Evolutionary conservation across 1,140 invertebrate genomes (phyloP).

Genomic region (Aphis gossypii): DNA sequence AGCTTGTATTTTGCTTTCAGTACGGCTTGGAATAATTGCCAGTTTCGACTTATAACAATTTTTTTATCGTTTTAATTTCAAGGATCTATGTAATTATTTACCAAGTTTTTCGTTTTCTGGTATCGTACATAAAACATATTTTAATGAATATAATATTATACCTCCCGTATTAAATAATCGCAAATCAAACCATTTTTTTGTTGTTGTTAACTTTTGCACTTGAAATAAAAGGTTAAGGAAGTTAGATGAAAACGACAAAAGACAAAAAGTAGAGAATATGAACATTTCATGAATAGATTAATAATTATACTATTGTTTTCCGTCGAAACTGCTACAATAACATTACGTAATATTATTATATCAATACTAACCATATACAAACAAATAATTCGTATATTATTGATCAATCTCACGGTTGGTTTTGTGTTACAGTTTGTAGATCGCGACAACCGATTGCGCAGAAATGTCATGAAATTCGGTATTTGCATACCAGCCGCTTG

Average conservation of each 20-base stretch:
- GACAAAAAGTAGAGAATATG: not conserved
- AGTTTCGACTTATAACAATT: too few species aligned
- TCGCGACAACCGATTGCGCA: not conserved
- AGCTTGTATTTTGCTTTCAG: too few species aligned
- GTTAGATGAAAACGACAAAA: not conserved
- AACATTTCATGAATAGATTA: not conserved
- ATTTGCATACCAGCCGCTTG: slow-evolving; percentile 58
- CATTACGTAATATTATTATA: not conserved
- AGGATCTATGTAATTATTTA: too few species aligned
- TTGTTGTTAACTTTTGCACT: not conserved
- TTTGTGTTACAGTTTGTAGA: slow-evolving; percentile 8
- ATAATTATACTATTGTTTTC: not conserved
- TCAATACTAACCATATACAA: not conserved
- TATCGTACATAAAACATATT: too few species aligned
- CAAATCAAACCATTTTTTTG: too few species aligned
- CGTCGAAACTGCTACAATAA: not conserved
- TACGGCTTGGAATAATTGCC: too few species aligned
- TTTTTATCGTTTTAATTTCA: too few species aligned
- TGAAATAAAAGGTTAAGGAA: not conserved
- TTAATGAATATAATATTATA: too few species aligned
- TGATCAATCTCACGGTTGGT: not conserved
- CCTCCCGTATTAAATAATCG: too few species aligned
- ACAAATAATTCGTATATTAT: not conserved
- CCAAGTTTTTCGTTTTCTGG: too few species aligned
- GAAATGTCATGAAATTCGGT: not conserved